Conservation (phyloP, 2,888 invertebrate genomes). For the Cepaea hortensis region DNA sequence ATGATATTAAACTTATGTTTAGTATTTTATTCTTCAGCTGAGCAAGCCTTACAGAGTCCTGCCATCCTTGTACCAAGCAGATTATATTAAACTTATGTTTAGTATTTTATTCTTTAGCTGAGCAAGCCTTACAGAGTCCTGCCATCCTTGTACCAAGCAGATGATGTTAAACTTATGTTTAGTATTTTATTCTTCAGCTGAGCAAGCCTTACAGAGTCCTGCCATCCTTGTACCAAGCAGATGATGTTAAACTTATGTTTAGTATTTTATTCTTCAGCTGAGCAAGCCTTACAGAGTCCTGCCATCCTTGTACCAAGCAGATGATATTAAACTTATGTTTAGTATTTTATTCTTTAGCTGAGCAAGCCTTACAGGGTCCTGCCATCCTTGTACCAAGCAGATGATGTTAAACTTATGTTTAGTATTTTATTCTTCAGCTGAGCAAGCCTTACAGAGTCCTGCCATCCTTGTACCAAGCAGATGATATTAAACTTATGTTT, state of each 20-base stretch:
- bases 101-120: background rate
- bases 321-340: too few species aligned
- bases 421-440: background rate
- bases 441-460: conserved; percentile 62
- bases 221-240: conserved; percentile 61
- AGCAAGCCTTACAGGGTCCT: conserved; percentile 62
- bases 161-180: too few species aligned
- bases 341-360: background rate
- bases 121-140: conserved; percentile 62
- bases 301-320: background rate
- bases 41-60: conserved; percentile 62
- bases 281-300: too few species aligned
- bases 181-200: background rate
- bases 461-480: conserved; percentile 61
- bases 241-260: too few species aligned
- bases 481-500: too few species aligned
- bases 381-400: conserved; percentile 63
- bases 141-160: conserved; percentile 61
- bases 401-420: too few species aligned
- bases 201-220: conserved; percentile 62
- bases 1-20: too few species aligned
- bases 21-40: background rate
- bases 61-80: conserved; percentile 61
- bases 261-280: too few species aligned
- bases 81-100: too few species aligned